Conservation (phyloP, 2,888 invertebrate genomes). For the Stenichneumon culpator region DNA sequence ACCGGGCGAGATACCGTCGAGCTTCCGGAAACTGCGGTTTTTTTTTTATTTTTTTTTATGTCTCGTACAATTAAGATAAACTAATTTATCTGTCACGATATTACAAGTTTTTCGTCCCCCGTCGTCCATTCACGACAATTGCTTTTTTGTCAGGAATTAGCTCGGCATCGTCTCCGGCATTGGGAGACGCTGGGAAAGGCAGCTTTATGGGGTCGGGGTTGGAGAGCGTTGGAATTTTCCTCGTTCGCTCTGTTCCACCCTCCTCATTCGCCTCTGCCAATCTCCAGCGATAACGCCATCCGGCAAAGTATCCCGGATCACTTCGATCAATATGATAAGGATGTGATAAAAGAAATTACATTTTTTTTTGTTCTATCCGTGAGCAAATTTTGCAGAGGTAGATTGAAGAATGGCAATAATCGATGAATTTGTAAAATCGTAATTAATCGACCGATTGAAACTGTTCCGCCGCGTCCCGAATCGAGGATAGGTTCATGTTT, state of each 20-base stretch:
- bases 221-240: conserved; percentile 19
- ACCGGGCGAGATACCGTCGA: conserved; percentile 22
- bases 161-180: conserved; percentile 44
- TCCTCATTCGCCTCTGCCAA: conserved; percentile 15
- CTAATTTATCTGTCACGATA: conserved; percentile 71
- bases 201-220: background rate
- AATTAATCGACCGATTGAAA: background rate
- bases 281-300: conserved; percentile 52
- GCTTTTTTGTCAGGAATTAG: conserved; percentile 68
- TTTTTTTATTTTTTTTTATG: conserved; percentile 26
- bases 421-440: background rate
- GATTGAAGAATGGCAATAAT: background rate
- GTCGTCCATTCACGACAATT: conserved; percentile 66
- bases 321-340: conserved; percentile 46
- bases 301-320: conserved; percentile 36
- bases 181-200: conserved; percentile 46
- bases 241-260: conserved; percentile 16
- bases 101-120: conserved; percentile 69
- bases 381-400: background rate
- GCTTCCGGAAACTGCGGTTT: background rate
- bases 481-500: background rate
- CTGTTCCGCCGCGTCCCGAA: background rate
- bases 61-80: conserved; percentile 71
- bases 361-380: background rate
- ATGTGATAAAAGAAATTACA: conserved; percentile 49